Evolutionary conservation across 64 coral and sea anemone species (phyloP), one percentile per base, ranked within the genome.

Genomic region (Trachythela sp.): DNA sequence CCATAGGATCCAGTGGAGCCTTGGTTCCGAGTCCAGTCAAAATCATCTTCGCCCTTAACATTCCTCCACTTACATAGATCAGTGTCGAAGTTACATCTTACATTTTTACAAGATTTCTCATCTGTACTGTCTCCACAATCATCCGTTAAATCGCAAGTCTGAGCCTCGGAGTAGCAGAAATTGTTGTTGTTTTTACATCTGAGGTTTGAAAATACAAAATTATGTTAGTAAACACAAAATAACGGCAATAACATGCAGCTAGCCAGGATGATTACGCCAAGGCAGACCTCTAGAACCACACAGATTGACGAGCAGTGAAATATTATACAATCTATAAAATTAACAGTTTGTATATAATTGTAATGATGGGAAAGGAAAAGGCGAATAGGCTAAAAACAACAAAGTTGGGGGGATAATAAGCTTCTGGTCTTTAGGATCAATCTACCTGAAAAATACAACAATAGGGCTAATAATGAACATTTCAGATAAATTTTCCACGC

Each of bases 71-170:
- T 64, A 31, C 96, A 94, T 18, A 89, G 14, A 39, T 56, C 56
- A 37, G 40, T 64, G 48, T 99, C 96, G 84, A 99, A 99, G 89
- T 91, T 93, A 56, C 93, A 99, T 40, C 93, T 91, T 7, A 88
- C 85, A 18, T 34, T 33, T 27, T 50, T 67, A 48, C 96, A 99
- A 0, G 91, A 85, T 11, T 8, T 26, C 59, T 99, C 96, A 26
- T 99, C 96, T 0, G 93, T 92, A 20, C 85, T 90, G 70, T 99
- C 93, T 0, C 93, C 96, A 83, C 96, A 99, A 38, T 99, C 96
- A 40, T 99, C 93, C 9, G 41, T 86, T 33, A 93, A 99, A 85
- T 99, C 96, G 64, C 96, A 99, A 20, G 52, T 31, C 10, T 48
- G 40, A n/a, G 0, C 86, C 52, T 91, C 75, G 1, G 75, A 80